phyloP scores from a whole-genome alignment of 2,888 invertebrate genomes.

The Clusia tigrina region DNA sequence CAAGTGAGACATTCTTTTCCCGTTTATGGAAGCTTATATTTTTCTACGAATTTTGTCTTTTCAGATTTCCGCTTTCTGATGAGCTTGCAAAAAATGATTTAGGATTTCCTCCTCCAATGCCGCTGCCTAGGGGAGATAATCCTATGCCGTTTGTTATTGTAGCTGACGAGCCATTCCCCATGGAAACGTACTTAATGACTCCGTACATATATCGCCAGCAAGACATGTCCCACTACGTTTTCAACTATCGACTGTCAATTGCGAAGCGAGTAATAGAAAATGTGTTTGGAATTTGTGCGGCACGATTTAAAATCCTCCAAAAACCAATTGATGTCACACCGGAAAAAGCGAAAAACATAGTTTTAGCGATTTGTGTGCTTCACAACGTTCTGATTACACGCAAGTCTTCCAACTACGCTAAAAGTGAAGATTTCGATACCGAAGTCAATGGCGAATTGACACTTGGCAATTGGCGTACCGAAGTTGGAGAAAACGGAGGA shows the following conservation, averaged over 20 bases:
- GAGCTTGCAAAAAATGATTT: constrained; percentile 5
- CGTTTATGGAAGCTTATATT: too few species aligned
- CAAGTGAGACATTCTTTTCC: too few species aligned
- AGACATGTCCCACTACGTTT: constrained; percentile 15
- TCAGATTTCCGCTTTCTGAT: constrained; percentile 21
- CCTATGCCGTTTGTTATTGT: constrained; percentile 24
- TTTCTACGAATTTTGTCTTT: too few species aligned
- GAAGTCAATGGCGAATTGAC: not conserved
- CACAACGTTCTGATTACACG: constrained; percentile 20
- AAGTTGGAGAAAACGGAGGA: not conserved
- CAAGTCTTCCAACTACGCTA: not conserved
- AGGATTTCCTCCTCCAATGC: constrained; percentile 21
- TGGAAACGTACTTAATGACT: constrained; percentile 23
- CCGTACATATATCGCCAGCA: constrained; percentile 17
- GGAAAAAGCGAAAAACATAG: constrained; percentile 16
- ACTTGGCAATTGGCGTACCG: not conserved
- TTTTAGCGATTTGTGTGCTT: constrained; percentile 18
- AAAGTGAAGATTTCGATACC: not conserved
- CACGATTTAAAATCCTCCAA: constrained; percentile 17
- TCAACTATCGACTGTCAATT: constrained; percentile 19
- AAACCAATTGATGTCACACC: constrained; percentile 15
- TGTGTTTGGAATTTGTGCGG: constrained; percentile 8
- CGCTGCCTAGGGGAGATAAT: constrained; percentile 15
- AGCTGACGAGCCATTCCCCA: constrained; percentile 22
- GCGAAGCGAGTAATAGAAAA: constrained; percentile 17